phyloP scores from a whole-genome alignment of 1,140 invertebrate species.

The Drosophila orena region DNA sequence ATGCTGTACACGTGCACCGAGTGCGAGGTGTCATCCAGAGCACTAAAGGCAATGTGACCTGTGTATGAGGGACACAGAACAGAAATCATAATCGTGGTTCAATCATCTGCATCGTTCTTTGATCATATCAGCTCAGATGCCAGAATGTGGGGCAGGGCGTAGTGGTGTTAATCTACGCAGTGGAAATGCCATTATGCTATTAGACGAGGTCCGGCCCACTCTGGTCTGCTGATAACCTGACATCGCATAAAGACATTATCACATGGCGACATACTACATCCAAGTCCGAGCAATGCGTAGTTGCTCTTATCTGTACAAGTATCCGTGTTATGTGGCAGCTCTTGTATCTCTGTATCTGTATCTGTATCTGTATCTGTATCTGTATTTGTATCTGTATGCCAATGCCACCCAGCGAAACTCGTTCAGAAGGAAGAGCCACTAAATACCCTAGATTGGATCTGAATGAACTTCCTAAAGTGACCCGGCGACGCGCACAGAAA shows the following conservation, averaged over 20 bases:
- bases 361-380: constrained; percentile 18
- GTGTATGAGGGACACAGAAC: constrained; percentile 4
- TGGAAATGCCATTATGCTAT: constrained; percentile 33
- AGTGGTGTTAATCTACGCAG: constrained; percentile 56
- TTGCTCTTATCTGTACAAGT: constrained; percentile 26
- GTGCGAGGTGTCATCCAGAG: constrained; percentile 84
- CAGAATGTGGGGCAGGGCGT: constrained; percentile 60
- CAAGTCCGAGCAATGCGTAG: constrained; percentile 33
- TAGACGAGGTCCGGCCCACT: constrained; percentile 41
- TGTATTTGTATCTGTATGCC: constrained; percentile 37
- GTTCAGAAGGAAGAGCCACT: constrained; percentile 30
- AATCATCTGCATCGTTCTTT: constrained; percentile 1
- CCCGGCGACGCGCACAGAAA: constrained; percentile 28
- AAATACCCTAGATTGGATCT: constrained; percentile 35
- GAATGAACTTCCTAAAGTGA: constrained; percentile 52
- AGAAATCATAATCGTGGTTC: constrained; percentile 6
- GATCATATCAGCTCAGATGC: constrained; percentile 7
- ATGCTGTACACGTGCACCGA: constrained; percentile 87
- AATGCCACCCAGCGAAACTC: constrained; percentile 37
- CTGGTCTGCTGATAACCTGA: constrained; percentile 38
- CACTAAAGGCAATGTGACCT: constrained; percentile 84
- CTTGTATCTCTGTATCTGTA: constrained; percentile 6
- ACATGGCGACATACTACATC: constrained; percentile 40
- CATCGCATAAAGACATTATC: constrained; percentile 40
- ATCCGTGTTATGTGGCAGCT: constrained; percentile 4